Percentiles rank a stretch among this genome's conserved stretches.
Conservation (phyloP, 2,888 invertebrate genomes). For the Eristalis arbustorum region DNA sequence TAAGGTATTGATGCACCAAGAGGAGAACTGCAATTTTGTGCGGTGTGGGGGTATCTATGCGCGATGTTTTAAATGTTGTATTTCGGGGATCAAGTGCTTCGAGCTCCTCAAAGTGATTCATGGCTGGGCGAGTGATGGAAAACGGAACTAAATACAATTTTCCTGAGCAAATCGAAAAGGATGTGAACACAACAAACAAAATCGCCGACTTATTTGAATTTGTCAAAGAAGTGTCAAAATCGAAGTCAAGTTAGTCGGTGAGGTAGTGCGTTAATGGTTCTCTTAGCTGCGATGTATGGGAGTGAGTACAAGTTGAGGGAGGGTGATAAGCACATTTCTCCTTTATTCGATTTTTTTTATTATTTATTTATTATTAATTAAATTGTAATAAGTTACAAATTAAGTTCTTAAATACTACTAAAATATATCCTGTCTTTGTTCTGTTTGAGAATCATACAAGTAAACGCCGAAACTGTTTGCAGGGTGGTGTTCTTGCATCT, state of each 20-base stretch:
- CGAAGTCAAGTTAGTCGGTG: conserved; percentile 10
- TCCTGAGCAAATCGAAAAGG: not conserved
- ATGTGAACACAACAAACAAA: conserved; percentile 28
- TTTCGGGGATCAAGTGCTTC: conserved; percentile 77
- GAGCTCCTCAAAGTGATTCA: conserved; percentile 78
- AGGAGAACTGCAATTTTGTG: conserved; percentile 90
- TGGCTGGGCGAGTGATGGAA: conserved; percentile 27
- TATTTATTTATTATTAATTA: too few species aligned
- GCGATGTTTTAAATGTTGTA: conserved; percentile 74
- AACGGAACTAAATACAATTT: not conserved
- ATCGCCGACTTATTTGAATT: conserved; percentile 23
- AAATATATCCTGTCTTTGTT: not conserved
- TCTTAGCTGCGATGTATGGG: not conserved
- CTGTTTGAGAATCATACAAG: not conserved
- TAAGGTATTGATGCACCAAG: conserved; percentile 88
- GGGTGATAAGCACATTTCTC: not conserved
- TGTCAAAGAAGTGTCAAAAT: conserved; percentile 11
- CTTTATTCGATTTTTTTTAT: not conserved
- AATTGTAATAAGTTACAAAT: too few species aligned
- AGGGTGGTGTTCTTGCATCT: conserved; percentile 85
- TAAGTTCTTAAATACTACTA: too few species aligned
- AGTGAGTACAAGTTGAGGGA: not conserved
- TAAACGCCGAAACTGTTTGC: not conserved
- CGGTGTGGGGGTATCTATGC: conserved; percentile 84
- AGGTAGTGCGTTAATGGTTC: not conserved